These are phyloP conservation scores for Gracilinanus agilis DNA, from an alignment of 2,113 vertebrate genomes.

Conservation along the genomic window DNA sequence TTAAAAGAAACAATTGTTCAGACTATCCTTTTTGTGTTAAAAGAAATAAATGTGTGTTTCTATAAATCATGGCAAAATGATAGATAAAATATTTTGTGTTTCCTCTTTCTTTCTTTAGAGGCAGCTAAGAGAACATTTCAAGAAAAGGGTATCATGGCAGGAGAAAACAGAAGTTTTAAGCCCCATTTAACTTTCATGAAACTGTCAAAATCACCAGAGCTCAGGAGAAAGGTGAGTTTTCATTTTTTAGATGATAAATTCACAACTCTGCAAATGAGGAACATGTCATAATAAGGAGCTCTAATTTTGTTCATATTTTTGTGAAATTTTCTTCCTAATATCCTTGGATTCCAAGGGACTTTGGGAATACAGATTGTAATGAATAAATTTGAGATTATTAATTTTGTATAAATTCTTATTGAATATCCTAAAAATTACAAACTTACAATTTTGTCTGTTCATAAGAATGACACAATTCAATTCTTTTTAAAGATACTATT, in stretches of 20 bases:
- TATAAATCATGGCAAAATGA: conserved; percentile 24
- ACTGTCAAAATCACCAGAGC: conserved; percentile 90
- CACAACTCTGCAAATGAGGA: conserved; percentile 39
- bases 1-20: neutral
- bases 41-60: neutral
- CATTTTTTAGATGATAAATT: conserved; percentile 25
- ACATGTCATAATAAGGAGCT: conserved; percentile 41
- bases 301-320: conserved; percentile 1
- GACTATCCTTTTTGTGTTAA: neutral
- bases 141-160: conserved; percentile 89
- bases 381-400: neutral
- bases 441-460: neutral
- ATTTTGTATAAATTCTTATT: conserved; percentile 36
- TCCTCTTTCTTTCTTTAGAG: conserved; percentile 86
- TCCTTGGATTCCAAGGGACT: conserved; percentile 16
- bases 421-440: conserved; percentile 27
- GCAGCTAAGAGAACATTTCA: conserved; percentile 89
- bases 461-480: neutral
- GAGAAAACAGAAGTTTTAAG: conserved; percentile 89
- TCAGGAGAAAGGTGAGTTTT: conserved; percentile 89
- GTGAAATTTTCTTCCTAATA: conserved; percentile 22
- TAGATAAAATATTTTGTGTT: conserved; percentile 48
- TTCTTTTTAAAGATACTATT: neutral
- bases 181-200: conserved; percentile 99
- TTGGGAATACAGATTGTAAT: conserved; percentile 37